These are phyloP conservation scores for Bathybates hornii DNA, from an alignment of 2,113 vertebrate species.

Conservation along the genomic window DNA sequence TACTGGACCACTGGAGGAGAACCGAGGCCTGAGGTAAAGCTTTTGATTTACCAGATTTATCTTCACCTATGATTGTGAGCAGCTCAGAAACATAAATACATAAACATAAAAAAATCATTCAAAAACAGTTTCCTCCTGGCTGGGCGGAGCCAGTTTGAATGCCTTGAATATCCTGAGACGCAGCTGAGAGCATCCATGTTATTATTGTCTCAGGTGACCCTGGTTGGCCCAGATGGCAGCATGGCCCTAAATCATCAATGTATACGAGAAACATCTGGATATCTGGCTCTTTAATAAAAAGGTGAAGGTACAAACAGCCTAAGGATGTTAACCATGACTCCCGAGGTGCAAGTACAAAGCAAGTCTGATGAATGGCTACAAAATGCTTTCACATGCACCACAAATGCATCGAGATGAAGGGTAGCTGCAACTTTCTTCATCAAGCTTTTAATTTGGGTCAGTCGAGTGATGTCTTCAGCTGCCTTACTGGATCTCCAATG, in stretches of 20 bases:
- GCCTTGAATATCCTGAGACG: not conserved
- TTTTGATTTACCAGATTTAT: not conserved
- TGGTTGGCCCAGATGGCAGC: not conserved
- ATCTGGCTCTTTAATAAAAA: not conserved
- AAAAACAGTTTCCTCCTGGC: not conserved
- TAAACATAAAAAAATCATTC: not conserved
- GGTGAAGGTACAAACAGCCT: not conserved
- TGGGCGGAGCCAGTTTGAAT: not conserved
- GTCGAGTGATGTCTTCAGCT: not conserved
- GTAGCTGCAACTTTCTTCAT: not conserved
- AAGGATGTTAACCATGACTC: not conserved
- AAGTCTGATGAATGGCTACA: not conserved
- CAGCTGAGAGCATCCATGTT: not conserved
- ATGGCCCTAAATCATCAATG: not conserved
- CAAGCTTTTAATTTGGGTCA: not conserved
- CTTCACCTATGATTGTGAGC: not conserved
- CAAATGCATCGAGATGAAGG: not conserved
- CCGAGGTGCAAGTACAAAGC: not conserved
- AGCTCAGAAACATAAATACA: not conserved
- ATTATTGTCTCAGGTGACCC: rapidly evolving
- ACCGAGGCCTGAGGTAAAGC: not conserved
- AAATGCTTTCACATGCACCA: not conserved
- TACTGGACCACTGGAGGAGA: not conserved
- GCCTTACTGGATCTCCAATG: slow-evolving; percentile 69
- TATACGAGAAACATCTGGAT: not conserved